A percentile compares a stretch with the other conserved stretches of the same genome.
These are phyloP conservation scores for Ictalurus furcatus DNA, from an alignment of 2,113 vertebrate genomes.

Conservation along the genomic window DNA sequence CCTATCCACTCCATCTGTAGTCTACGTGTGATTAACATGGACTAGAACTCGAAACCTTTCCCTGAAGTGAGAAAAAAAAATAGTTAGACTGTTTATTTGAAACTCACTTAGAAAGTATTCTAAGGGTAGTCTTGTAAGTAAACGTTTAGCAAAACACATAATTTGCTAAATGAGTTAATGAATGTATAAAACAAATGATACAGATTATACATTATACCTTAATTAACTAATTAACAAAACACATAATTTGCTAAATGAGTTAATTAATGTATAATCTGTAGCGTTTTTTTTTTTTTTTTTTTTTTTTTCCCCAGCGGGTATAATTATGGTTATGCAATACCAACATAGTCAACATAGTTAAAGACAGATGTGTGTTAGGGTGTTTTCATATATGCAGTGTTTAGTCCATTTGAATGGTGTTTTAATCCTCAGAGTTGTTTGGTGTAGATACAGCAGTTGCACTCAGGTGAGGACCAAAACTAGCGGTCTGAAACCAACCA, in stretches of 20 bases:
- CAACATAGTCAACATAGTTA: background rate
- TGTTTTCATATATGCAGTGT: background rate
- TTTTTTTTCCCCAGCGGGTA: background rate
- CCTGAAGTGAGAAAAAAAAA: background rate
- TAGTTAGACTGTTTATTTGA: background rate
- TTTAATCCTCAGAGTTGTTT: background rate
- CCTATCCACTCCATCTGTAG: background rate
- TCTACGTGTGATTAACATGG: background rate
- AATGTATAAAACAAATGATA: too few relatives aligned
- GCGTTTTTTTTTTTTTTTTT: background rate
- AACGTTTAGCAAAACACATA: background rate
- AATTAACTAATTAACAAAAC: background rate
- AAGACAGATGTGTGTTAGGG: slow-evolving; percentile 4
- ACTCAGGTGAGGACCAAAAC: background rate
- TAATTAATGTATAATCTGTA: background rate
- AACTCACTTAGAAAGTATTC: background rate
- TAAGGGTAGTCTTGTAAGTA: background rate
- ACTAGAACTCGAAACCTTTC: background rate
- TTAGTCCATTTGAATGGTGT: background rate
- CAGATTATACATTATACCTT: too few relatives aligned
- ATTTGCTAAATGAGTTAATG: too few relatives aligned
- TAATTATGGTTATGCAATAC: background rate
- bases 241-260: background rate
- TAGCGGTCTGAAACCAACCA: background rate
- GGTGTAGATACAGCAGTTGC: background rate